Conservation (phyloP, 35 echinoderm and acorn worm genomes). For the Heliocidaris tuberculata region DNA sequence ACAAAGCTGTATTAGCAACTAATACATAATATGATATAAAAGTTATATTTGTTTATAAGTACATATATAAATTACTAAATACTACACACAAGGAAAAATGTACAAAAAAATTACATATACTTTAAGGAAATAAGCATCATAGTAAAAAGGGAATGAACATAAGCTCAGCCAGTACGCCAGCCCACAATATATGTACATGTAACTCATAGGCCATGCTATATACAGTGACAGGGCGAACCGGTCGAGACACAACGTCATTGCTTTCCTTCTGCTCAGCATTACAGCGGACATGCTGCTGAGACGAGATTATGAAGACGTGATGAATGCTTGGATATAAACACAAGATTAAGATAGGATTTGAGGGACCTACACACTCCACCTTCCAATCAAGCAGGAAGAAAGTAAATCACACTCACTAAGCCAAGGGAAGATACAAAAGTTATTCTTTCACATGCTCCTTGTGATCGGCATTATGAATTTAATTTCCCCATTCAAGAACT, state of each 20-base stretch:
- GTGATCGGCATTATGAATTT: background rate
- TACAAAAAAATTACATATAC: background rate
- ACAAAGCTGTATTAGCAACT: background rate
- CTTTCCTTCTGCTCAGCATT: background rate
- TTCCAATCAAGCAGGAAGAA: background rate
- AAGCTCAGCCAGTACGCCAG: background rate
- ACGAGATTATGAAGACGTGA: background rate
- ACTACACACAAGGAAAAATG: background rate
- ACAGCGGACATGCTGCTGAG: background rate
- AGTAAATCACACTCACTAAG: background rate
- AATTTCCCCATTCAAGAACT: background rate
- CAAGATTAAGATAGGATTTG: background rate
- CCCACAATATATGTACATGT: background rate
- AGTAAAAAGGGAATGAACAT: background rate
- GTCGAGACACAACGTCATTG: background rate
- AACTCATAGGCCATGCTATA: slow-evolving; percentile 7
- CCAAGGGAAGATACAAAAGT: background rate
- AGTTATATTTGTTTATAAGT: background rate
- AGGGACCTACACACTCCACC: background rate
- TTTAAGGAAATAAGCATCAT: background rate
- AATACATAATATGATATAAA: background rate
- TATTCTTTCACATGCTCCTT: background rate
- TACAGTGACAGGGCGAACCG: background rate
- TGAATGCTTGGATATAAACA: background rate
- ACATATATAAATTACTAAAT: background rate